phyloP scores from a whole-genome alignment of 1,140 invertebrate species.

The Drosophila pallidifrons region DNA sequence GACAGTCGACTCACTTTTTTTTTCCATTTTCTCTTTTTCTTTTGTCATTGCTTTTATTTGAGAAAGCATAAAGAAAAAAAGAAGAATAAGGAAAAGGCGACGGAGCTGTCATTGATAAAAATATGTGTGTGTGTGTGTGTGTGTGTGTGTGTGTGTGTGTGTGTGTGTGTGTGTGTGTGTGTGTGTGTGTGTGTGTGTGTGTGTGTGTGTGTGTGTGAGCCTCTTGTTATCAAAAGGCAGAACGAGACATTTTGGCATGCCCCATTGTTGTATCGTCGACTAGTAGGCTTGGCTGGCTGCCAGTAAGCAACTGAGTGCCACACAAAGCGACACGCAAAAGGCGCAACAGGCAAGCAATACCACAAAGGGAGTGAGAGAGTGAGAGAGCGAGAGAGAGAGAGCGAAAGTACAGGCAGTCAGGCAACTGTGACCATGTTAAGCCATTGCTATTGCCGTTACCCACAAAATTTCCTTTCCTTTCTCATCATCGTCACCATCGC shows the following conservation, averaged over 20 bases:
- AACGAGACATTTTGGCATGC: constrained; percentile 78
- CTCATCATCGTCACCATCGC: constrained; percentile 72
- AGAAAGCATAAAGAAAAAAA: too few species aligned
- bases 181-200: neutral
- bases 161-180: neutral
- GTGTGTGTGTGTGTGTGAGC: constrained; percentile 12
- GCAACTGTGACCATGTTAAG: constrained; percentile 52
- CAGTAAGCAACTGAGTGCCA: constrained; percentile 60
- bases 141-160: neutral
- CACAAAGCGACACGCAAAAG: constrained; percentile 71
- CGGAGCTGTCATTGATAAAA: constrained; percentile 34
- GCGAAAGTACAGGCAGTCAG: neutral
- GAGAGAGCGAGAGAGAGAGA: constrained; percentile 18
- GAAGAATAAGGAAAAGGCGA: neutral
- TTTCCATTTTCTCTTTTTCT: constrained; percentile 1
- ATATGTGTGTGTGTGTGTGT: neutral
- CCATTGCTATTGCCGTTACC: constrained; percentile 25
- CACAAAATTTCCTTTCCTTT: constrained; percentile 33
- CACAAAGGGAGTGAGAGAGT: constrained; percentile 21
- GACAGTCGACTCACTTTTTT: constrained; percentile 16
- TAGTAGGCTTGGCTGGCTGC: constrained; percentile 26
- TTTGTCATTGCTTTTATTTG: constrained; percentile 23
- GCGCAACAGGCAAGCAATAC: constrained; percentile 69
- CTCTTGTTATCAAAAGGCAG: constrained; percentile 66
- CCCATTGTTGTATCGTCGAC: constrained; percentile 50